phyloP scores from a whole-genome alignment of 2,113 vertebrate species.

The Myotis yumanensis region DNA sequence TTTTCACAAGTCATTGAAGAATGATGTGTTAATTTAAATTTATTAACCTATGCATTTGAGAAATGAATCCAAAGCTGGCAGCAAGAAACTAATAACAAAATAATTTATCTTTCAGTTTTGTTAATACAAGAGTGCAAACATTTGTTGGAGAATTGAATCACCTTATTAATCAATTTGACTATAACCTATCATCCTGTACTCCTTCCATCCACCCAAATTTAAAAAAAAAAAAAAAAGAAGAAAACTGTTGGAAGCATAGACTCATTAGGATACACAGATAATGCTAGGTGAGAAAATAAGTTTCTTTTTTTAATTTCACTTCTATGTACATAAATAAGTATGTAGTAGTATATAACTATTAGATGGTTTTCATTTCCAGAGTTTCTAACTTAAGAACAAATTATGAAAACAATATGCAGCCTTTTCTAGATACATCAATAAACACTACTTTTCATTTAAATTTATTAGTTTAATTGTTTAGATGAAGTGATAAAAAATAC shows the following conservation, averaged over 20 bases:
- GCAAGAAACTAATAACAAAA: slow-evolving; percentile 48
- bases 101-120: slow-evolving; percentile 38
- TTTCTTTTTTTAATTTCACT: neutral
- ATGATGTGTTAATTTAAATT: slow-evolving; percentile 38
- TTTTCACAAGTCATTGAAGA: neutral
- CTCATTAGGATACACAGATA: neutral
- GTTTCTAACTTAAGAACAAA: neutral
- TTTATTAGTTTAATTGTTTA: neutral
- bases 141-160: slow-evolving; percentile 11
- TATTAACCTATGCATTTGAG: slow-evolving; percentile 22
- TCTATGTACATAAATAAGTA: neutral
- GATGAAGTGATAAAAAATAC: neutral
- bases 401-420: neutral
- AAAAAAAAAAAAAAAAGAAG: neutral
- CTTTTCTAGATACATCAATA: neutral
- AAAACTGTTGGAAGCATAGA: neutral
- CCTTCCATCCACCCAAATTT: neutral
- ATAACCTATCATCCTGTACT: neutral
- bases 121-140: slow-evolving; percentile 11
- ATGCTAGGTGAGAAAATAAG: neutral
- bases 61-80: slow-evolving; percentile 2
- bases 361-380: neutral
- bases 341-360: neutral
- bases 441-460: neutral
- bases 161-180: slow-evolving; percentile 41